Evolutionary conservation across 2,888 invertebrate genomes (phyloP).

Genomic region (Galeruca laticollis): DNA sequence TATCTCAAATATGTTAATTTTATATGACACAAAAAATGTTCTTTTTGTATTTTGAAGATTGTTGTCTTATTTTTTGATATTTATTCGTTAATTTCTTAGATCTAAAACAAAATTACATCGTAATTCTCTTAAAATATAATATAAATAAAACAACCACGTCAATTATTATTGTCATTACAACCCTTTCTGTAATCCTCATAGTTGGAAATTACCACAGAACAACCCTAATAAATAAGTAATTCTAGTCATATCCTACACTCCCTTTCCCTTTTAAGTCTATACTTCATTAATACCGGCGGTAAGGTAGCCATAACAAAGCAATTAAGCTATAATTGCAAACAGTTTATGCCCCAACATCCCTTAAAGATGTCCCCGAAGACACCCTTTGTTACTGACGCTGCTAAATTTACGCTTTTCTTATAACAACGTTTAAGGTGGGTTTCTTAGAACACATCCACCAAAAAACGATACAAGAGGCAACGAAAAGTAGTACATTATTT

Average conservation of each 20-base stretch:
- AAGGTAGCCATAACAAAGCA: slow-evolving; percentile 51
- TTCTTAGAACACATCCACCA: not conserved
- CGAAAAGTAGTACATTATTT: too few relatives aligned
- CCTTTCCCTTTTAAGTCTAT: slow-evolving; percentile 29
- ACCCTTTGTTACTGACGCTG: slow-evolving; percentile 9
- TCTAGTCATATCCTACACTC: slow-evolving; percentile 22
- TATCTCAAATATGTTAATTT: too few relatives aligned
- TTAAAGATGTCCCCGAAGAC: slow-evolving; percentile 40
- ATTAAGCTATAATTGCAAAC: slow-evolving; percentile 52
- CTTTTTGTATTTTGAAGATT: too few relatives aligned
- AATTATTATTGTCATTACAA: not conserved
- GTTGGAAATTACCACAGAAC: slow-evolving; percentile 23
- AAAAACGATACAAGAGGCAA: not conserved
- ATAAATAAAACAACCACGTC: not conserved
- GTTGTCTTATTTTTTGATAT: too few relatives aligned
- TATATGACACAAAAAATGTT: too few relatives aligned
- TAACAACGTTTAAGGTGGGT: not conserved
- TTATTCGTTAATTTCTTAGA: too few relatives aligned
- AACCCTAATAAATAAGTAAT: slow-evolving; percentile 34
- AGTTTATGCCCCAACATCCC: slow-evolving; percentile 42
- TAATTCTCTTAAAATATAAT: not conserved
- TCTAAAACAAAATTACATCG: not conserved
- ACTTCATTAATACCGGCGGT: slow-evolving; percentile 43
- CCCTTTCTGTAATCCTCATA: slow-evolving; percentile 5
- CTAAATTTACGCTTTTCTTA: slow-evolving; percentile 2